phyloP scores from a whole-genome alignment of 1,140 invertebrate genomes.

The Drosophila jambulina region DNA sequence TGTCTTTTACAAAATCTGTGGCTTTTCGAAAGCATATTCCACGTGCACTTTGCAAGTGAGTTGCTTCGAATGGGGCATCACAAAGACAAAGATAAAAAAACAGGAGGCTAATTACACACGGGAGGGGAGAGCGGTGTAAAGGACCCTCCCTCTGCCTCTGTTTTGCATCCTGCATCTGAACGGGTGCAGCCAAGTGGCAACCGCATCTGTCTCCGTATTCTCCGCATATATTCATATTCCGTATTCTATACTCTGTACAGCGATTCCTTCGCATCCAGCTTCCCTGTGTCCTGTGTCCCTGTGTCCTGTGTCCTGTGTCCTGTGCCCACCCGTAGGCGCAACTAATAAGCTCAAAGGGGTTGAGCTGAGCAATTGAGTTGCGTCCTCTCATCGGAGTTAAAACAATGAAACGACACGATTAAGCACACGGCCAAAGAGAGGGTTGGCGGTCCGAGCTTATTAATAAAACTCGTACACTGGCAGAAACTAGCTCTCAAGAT shows the following conservation, averaged over 20 bases:
- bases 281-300: constrained; percentile 4
- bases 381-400: constrained; percentile 68
- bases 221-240: constrained; percentile 1
- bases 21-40: constrained; percentile 12
- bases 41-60: constrained; percentile 13
- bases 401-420: constrained; percentile 75
- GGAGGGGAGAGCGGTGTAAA: neutral
- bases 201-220: constrained; percentile 34
- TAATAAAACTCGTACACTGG: constrained; percentile 56
- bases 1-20: neutral
- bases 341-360: constrained; percentile 62
- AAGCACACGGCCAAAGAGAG: constrained; percentile 48
- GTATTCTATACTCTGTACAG: neutral
- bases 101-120: constrained; percentile 41
- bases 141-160: neutral
- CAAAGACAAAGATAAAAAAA: neutral
- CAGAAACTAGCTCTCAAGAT: neutral
- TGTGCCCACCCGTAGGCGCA: constrained; percentile 44
- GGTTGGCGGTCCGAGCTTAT: constrained; percentile 57
- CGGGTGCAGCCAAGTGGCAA: constrained; percentile 68
- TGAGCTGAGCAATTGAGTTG: constrained; percentile 35
- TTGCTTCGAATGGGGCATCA: neutral
- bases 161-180: constrained; percentile 25
- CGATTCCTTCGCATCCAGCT: neutral
- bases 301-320: neutral